A percentile compares a stretch with the other conserved stretches of the same genome.
Conservation (phyloP, 2,797 vertebrate species). For the Karalla daura region DNA sequence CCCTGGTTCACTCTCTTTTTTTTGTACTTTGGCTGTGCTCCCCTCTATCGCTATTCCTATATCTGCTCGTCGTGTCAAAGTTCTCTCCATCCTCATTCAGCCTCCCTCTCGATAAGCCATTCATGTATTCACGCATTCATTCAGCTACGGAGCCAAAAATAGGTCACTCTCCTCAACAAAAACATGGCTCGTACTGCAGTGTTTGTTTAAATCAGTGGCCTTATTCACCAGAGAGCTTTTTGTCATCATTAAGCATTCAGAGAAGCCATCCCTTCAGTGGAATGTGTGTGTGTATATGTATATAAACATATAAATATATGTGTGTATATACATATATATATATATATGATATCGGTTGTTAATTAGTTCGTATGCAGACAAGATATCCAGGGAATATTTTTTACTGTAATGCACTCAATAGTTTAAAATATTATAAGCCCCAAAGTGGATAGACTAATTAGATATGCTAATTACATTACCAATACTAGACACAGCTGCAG, state of each 20-base stretch:
- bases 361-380: conserved; percentile 50
- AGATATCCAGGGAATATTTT: conserved; percentile 8
- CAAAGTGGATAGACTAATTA: conserved; percentile 24
- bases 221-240: conserved; percentile 60
- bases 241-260: conserved; percentile 57
- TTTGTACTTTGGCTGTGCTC: conserved; percentile 38
- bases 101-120: conserved; percentile 40
- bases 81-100: conserved; percentile 32
- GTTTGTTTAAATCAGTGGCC: conserved; percentile 47
- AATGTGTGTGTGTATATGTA: conserved; percentile 23
- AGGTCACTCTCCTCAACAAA: conserved; percentile 22
- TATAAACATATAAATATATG: conserved; percentile 33
- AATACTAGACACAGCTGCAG: conserved; percentile 8
- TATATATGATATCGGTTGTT: conserved; percentile 43
- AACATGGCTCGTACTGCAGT: conserved; percentile 16
- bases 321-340: too few species aligned
- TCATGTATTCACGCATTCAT: conserved; percentile 41
- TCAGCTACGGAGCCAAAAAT: conserved; percentile 11
- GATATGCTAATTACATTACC: conserved; percentile 8
- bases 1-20: conserved; percentile 48
- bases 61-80: conserved; percentile 52
- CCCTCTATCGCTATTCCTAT: conserved; percentile 51
- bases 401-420: conserved; percentile 13
- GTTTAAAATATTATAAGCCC: conserved; percentile 20
- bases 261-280: conserved; percentile 44